Conservation (phyloP, 2,888 invertebrate genomes). For the Athetis lepigone region DNA sequence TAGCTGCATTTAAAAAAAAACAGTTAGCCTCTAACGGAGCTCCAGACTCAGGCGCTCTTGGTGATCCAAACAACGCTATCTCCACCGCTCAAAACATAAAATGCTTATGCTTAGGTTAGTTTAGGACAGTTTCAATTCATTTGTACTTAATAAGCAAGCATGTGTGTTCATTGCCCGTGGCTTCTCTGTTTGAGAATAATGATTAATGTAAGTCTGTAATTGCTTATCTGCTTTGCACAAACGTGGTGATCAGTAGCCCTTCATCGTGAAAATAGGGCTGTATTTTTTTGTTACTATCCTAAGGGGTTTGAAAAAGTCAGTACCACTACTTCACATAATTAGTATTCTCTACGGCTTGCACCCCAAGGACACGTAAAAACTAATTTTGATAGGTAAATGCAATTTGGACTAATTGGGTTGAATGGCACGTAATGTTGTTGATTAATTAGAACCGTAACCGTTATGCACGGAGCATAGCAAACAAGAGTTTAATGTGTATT, state of each 20-base stretch:
- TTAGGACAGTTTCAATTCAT: too few relatives aligned
- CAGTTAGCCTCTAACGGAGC: constrained; percentile 68
- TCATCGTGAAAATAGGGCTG: too few relatives aligned
- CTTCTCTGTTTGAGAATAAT: too few relatives aligned
- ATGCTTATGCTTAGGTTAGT: too few relatives aligned
- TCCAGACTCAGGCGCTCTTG: constrained; percentile 16
- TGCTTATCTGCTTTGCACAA: too few relatives aligned
- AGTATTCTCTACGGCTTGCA: constrained; percentile 19
- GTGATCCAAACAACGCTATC: too few relatives aligned
- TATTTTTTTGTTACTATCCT: too few relatives aligned
- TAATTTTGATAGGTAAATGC: constrained; percentile 33
- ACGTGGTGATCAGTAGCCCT: too few relatives aligned
- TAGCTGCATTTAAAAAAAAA: constrained; percentile 73
- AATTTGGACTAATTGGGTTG: constrained; percentile 35
- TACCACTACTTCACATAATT: constrained; percentile 19
- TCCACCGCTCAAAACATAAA: too few relatives aligned
- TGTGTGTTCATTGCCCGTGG: too few relatives aligned
- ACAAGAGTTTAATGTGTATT: constrained; percentile 39
- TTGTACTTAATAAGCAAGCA: too few relatives aligned
- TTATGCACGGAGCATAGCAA: constrained; percentile 16
- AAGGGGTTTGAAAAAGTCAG: constrained; percentile 12
- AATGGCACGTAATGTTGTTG: constrained; percentile 16
- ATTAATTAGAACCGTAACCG: constrained; percentile 50
- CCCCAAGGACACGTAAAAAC: constrained; percentile 24
- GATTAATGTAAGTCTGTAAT: too few relatives aligned